phyloP scores from a whole-genome alignment of 92 coral and sea anemone genomes.

The Palythoa caribaeorum region DNA sequence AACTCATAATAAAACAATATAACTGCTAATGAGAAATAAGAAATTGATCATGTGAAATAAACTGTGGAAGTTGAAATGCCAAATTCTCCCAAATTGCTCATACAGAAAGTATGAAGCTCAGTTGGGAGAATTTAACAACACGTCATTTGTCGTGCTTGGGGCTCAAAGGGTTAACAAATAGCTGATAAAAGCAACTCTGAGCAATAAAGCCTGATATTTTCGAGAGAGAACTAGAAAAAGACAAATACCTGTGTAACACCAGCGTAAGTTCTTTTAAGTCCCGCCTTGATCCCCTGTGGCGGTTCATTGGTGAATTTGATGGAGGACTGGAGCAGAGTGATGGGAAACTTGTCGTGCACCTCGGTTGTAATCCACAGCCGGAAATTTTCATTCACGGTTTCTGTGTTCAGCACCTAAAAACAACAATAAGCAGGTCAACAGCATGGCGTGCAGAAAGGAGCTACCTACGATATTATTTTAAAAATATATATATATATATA shows the following conservation, averaged over 20 bases:
- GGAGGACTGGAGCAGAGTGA: conserved; percentile 94
- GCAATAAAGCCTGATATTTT: not conserved
- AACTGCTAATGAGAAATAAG: too few relatives aligned
- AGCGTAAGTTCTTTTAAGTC: conserved; percentile 96
- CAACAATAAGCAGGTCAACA: not conserved
- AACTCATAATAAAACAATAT: too few relatives aligned
- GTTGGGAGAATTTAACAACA: too few relatives aligned
- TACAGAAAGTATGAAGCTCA: too few relatives aligned
- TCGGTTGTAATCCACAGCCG: conserved; percentile 99
- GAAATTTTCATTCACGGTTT: conserved; percentile 91
- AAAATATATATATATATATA: too few relatives aligned
- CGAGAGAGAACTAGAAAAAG: not conserved
- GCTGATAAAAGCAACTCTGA: too few relatives aligned
- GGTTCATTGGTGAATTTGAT: conserved; percentile 99
- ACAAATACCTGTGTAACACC: conserved; percentile 91
- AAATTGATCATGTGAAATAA: too few relatives aligned
- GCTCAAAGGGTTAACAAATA: too few relatives aligned
- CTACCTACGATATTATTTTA: too few relatives aligned
- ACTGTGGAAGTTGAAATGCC: too few relatives aligned
- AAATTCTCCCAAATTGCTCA: too few relatives aligned
- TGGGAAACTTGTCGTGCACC: conserved; percentile 97
- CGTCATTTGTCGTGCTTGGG: too few relatives aligned
- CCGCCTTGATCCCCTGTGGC: conserved; percentile 97
- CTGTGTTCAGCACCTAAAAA: conserved; percentile 83
- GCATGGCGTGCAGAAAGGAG: not conserved